Base-by-base conservation (phyloP, 2,888 invertebrate species). In the Pyrgus malvae region DNA sequence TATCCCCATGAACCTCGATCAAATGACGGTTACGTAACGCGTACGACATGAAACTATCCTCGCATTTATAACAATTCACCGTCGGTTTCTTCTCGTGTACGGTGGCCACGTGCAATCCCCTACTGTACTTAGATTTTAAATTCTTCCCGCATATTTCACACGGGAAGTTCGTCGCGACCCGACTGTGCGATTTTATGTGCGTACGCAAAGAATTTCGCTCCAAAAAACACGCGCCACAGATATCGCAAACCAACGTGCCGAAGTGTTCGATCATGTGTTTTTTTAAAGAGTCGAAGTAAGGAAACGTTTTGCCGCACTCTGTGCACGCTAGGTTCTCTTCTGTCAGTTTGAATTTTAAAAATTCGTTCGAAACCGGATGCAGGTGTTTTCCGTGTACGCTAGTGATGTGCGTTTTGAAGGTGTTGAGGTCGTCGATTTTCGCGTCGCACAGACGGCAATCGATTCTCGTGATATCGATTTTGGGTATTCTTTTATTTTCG, bases 121-220 rank as follows among this genome's bases (percentile, higher is more conserved):
- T 67, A 19, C 84, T 86, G 53, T 87, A 84, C 12, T 84, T 83
- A 0, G 83, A 85, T 57, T 83, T 83, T 3, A 91, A 70, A 9
- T 75, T 78, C 54, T 90, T 90, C 0, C 88, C 89, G 56, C 91
- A 91, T 0, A 84, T 72, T 2, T 87, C 83, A 54, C 93, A 93
- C 0, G 84, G 83, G 53, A 83, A 84, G 14, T 78, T 87, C 9
- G 84, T 85, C 2, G 80, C 91, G 2, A 90, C 85, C 59, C 83
- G 91, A 48, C 74, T 88, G 57, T 88, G 88, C 0, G 76, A 73
- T 14, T 79, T 80, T 2, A 81, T 78, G 59, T 92, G 91, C 6
- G 84, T 90, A 0, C 81, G 57, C 1, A 91, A 56, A 0, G 91
- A 90, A 0, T 83, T 76, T 1, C 80, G 78, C 53, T 91, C 90